A percentile compares a stretch with the other conserved stretches of the same genome.
Conservation (phyloP, 2,888 invertebrate genomes). For the Rosalia funebris region DNA sequence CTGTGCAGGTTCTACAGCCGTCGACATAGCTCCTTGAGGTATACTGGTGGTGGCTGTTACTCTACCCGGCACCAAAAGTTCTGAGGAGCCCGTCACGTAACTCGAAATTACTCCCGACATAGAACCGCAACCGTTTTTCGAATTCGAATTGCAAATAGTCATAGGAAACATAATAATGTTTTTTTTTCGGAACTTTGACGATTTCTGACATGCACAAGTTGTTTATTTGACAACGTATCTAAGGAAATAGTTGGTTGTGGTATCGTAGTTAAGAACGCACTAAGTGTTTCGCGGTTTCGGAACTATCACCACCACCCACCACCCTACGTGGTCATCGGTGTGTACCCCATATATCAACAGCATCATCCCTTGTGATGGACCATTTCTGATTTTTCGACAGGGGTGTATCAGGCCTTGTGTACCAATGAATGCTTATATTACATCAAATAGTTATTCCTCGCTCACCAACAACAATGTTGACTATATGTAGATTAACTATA, state of each 20-base stretch:
- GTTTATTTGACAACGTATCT: conserved; percentile 19
- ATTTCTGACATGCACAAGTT: conserved; percentile 20
- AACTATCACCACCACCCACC: conserved; percentile 56
- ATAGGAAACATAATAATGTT: conserved; percentile 51
- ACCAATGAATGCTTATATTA: too few relatives aligned
- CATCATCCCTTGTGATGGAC: conserved; percentile 49
- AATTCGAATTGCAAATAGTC: conserved; percentile 43
- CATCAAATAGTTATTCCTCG: too few relatives aligned
- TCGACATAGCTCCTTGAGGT: conserved; percentile 57
- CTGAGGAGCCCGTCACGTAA: conserved; percentile 54
- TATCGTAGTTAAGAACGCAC: conserved; percentile 50
- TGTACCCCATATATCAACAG: conserved; percentile 43
- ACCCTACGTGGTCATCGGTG: conserved; percentile 52
- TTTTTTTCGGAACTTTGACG: neutral
- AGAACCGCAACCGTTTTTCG: conserved; percentile 33
- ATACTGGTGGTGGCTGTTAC: conserved; percentile 57
- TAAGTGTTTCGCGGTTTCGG: conserved; percentile 53
- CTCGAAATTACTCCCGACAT: conserved; percentile 45
- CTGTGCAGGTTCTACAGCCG: conserved; percentile 52
- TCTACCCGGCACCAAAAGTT: conserved; percentile 59
- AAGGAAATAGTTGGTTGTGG: conserved; percentile 28
- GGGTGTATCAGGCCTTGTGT: conserved; percentile 24
- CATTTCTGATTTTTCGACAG: conserved; percentile 36
- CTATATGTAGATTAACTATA: too few relatives aligned
- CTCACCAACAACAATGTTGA: too few relatives aligned